A percentile compares a stretch with the other conserved stretches of the same genome.
phyloP scores from a whole-genome alignment of 1,140 invertebrate species.

The Drosophila yakuba region DNA sequence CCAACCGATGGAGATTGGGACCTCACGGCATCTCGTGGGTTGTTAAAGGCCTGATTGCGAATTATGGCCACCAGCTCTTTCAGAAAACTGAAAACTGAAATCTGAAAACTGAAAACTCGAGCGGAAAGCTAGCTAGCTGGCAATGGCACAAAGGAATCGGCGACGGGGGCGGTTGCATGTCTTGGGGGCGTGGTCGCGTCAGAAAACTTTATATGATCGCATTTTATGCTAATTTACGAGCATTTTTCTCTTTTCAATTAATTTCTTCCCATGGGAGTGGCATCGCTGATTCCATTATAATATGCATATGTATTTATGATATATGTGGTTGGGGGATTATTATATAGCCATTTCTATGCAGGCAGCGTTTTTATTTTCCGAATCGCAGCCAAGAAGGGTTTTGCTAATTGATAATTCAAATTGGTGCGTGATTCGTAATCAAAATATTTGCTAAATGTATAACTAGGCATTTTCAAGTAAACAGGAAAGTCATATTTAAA shows the following conservation, averaged over 20 bases:
- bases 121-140: conserved; percentile 10
- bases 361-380: conserved; percentile 4
- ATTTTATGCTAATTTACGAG: conserved; percentile 75
- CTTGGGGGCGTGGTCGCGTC: conserved; percentile 14
- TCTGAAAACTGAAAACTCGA: conserved; percentile 3
- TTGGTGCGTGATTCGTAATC: conserved; percentile 19
- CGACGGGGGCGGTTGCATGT: conserved; percentile 1
- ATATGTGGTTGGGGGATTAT: conserved; percentile 6
- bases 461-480: neutral
- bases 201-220: conserved; percentile 43
- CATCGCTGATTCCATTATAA: conserved; percentile 31
- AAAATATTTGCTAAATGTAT: neutral
- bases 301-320: conserved; percentile 13
- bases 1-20: conserved; percentile 13
- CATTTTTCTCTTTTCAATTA: conserved; percentile 63
- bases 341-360: conserved; percentile 40
- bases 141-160: neutral
- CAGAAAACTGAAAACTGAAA: conserved; percentile 12
- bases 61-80: conserved; percentile 39
- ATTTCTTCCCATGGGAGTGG: conserved; percentile 33
- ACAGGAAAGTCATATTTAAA: conserved; percentile 5
- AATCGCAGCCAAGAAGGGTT: conserved; percentile 29
- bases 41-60: conserved; percentile 52
- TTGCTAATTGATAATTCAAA: conserved; percentile 49
- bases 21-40: conserved; percentile 51